Base-by-base conservation (phyloP, 2,888 invertebrate genomes). In the Mythimna loreyi region DNA sequence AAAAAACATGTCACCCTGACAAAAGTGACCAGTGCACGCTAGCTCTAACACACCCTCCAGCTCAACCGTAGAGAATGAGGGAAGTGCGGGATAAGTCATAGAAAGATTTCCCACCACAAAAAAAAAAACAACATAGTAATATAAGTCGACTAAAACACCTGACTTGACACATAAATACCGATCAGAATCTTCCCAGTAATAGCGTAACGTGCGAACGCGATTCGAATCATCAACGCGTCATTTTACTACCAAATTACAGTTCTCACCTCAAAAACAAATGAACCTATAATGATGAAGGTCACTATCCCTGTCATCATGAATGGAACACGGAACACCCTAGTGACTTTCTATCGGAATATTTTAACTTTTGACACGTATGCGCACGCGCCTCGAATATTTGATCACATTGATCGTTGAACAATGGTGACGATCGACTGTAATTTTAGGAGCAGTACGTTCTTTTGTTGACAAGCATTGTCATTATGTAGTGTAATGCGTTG, bases 321-420 rank as follows among this genome's bases (percentile, higher is more conserved):
- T 79, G 71, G 88, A 86, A 87, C 79, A 77, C 84, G 59, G 64
- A 72, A 89, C 74, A 84, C 92, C 87, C 73, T 77, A 71, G 88
- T 81, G 92, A 94, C 95, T 95, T 95, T 95, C 95, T 93, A 94
- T 88, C 90, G 87, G 94, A 94, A 93, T 93, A 94, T 94, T 94
- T 91, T 87, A 92, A 90, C 89, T 93, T 94, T 91, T 87, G 92
- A 90, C 89, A 78, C 77, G 72, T 77, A 66, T 84, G 89, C 84
- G 91, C 85, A 83, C 85, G 89, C 90, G 90, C 85, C 87, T 90
- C 74, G 93, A 92, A 95, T 95, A 92, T n/a, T n/a, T n/a, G n/a
- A n/a, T n/a, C n/a, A n/a, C n/a, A n/a, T 90, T 91, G 81, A 93
- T 91, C 81, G 80, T 28, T 65, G 57, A 82, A 93, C 93, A 94